phyloP scores from a whole-genome alignment of 2,797 vertebrate genomes.

The Tolypeutes matacus region DNA sequence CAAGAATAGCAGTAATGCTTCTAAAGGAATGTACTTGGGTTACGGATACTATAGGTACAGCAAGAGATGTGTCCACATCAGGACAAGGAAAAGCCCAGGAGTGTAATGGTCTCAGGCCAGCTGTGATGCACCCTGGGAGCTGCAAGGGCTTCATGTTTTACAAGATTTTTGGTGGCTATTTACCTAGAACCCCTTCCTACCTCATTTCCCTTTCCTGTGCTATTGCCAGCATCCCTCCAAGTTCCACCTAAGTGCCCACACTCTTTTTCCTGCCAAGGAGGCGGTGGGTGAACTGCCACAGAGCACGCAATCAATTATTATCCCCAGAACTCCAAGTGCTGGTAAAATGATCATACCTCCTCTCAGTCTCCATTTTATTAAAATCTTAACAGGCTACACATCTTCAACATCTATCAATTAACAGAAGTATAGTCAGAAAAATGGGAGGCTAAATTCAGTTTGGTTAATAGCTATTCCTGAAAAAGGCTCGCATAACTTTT shows the following conservation, averaged over 20 bases:
- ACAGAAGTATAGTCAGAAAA: slow-evolving; percentile 77
- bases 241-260: not conserved
- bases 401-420: slow-evolving; percentile 78
- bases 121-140: not conserved
- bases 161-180: slow-evolving; percentile 11
- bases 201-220: slow-evolving; percentile 8
- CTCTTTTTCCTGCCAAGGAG: slow-evolving; percentile 44
- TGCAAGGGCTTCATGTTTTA: not conserved
- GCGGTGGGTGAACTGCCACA: not conserved
- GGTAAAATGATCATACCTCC: slow-evolving; percentile 61
- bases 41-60: not conserved
- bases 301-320: not conserved
- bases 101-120: slow-evolving; percentile 43
- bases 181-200: not conserved
- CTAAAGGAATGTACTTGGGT: slow-evolving; percentile 39
- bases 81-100: slow-evolving; percentile 64
- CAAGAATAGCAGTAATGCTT: slow-evolving; percentile 16
- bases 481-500: slow-evolving; percentile 78
- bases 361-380: slow-evolving; percentile 70
- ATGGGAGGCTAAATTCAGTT: slow-evolving; percentile 77
- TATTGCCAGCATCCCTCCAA: not conserved
- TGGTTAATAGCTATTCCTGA: slow-evolving; percentile 83
- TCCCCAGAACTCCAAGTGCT: slow-evolving; percentile 18
- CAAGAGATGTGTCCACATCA: not conserved
- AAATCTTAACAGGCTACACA: slow-evolving; percentile 73